Base-by-base conservation (phyloP, 92 coral and sea anemone genomes). In the Palythoa grandis region DNA sequence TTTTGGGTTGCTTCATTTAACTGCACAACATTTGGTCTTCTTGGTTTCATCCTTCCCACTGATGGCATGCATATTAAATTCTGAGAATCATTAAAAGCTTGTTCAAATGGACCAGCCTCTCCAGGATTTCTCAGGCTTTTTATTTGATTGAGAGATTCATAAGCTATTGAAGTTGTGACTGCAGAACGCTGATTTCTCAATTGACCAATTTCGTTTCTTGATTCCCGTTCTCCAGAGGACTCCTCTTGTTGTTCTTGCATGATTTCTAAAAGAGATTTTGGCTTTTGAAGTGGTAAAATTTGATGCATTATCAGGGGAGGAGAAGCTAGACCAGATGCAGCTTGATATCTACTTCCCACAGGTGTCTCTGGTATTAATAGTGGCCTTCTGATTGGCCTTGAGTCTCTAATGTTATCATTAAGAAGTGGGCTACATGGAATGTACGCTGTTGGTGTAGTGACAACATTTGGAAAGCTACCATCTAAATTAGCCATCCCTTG, bases 1-100 rank as follows among this genome's bases (percentile, higher is more conserved):
- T 86, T 79, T 23, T 88, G 80, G 52, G 91, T 89, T 80, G 90
- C 87, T 52, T 77, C 87, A 74, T 93, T 93, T 43, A 95, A 75
- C 72, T 91, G 91, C 66, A 74, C 19, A 48, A 74, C 43, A 25
- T 24, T 85, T 69, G 83, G 84, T 56, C 54, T 76, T 37, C 19
- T 58, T 43, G 67, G 74, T 25, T 57, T 61, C 13, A 19, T 29
- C 23, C n/a, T 78, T 52, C 24, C 69, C 15, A 70, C 24, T 56
- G 3, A 15, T 20, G 83, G 57, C 6, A 37, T 76, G 70, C 72
- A 20, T 17, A 72, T 66, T 58, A 24, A 17, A 16, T 69, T 67
- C 52, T 85, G 88, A n/a, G 92, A 91, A 4, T 57, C 67, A 24
- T 58, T 74, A 54, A 91, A 50, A 4, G 93, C 87, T 16, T 88